Conservation (phyloP, 2,797 vertebrate species). For the Potorous gilbertii region DNA sequence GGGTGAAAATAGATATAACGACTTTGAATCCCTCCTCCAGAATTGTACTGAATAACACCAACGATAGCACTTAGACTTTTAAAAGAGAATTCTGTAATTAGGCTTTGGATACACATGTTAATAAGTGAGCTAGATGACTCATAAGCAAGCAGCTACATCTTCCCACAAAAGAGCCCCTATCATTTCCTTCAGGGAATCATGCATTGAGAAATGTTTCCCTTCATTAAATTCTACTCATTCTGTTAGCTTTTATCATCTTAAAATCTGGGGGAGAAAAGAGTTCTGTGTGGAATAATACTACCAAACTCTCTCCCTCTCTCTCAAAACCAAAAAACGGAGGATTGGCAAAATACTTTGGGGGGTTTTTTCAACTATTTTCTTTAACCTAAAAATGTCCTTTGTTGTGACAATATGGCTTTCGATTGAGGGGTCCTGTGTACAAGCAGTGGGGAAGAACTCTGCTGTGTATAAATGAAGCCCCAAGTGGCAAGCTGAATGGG, state of each 20-base stretch:
- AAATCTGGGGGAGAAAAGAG: slow-evolving; percentile 52
- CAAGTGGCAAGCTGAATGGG: slow-evolving; percentile 51
- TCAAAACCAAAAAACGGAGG: slow-evolving; percentile 25
- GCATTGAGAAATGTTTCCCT: slow-evolving; percentile 56
- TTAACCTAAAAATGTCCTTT: slow-evolving; percentile 51
- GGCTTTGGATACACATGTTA: slow-evolving; percentile 49
- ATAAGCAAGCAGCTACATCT: slow-evolving; percentile 38
- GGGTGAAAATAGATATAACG: not conserved
- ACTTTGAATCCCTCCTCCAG: slow-evolving; percentile 37
- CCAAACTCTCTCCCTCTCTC: not conserved
- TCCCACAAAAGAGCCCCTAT: slow-evolving; percentile 41
- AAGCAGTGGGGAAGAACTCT: not conserved
- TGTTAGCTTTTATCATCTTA: slow-evolving; percentile 62
- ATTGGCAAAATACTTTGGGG: not conserved
- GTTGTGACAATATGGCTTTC: slow-evolving; percentile 45
- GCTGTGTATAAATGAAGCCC: slow-evolving; percentile 51
- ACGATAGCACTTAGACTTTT: slow-evolving; percentile 17
- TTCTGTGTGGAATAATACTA: slow-evolving; percentile 29
- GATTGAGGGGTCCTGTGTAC: slow-evolving; percentile 46
- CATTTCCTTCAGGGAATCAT: slow-evolving; percentile 46
- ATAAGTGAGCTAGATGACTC: slow-evolving; percentile 44
- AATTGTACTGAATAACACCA: slow-evolving; percentile 53
- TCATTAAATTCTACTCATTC: slow-evolving; percentile 61
- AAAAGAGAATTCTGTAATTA: slow-evolving; percentile 49
- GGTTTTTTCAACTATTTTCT: slow-evolving; percentile 18